Evolutionary conservation across 2,113 vertebrate genomes (phyloP).

Genomic region (Potamarius usumacintae): DNA sequence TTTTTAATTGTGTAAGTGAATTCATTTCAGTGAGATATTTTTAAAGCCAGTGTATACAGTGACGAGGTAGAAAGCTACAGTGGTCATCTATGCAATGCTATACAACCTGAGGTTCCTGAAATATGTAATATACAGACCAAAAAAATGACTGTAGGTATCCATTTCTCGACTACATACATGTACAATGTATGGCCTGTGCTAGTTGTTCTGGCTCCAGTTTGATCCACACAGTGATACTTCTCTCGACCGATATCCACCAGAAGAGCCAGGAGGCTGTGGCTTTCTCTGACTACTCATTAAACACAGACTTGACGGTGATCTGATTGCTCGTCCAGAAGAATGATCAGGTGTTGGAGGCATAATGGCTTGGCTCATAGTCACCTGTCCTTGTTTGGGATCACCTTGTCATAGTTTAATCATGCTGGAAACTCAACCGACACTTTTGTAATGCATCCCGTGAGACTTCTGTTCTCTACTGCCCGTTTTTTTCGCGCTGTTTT

Average conservation of each 20-base stretch:
- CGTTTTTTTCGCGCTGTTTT: neutral
- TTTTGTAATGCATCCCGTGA: constrained; percentile 30
- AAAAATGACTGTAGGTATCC: neutral
- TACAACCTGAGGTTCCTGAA: neutral
- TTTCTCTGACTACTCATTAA: constrained; percentile 44
- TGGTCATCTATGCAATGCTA: neutral
- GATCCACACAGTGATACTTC: constrained; percentile 12
- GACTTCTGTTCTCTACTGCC: neutral
- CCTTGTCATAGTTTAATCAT: constrained; percentile 35
- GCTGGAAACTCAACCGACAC: constrained; percentile 37
- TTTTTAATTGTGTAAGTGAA: neutral
- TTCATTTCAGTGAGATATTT: neutral
- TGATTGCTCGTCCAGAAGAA: constrained; percentile 42
- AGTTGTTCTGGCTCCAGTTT: neutral
- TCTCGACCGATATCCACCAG: neutral
- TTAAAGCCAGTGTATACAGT: neutral
- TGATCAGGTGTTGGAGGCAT: constrained; percentile 45
- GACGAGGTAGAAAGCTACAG: neutral
- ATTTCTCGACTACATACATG: neutral
- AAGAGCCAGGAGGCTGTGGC: constrained; percentile 39
- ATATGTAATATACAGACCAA: neutral
- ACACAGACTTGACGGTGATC: constrained; percentile 40
- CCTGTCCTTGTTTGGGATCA: constrained; percentile 44
- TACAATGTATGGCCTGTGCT: neutral
- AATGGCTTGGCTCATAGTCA: constrained; percentile 39